These are phyloP conservation scores for Apamea monoglypha DNA, from an alignment of 2,888 invertebrate species.

Conservation along the genomic window DNA sequence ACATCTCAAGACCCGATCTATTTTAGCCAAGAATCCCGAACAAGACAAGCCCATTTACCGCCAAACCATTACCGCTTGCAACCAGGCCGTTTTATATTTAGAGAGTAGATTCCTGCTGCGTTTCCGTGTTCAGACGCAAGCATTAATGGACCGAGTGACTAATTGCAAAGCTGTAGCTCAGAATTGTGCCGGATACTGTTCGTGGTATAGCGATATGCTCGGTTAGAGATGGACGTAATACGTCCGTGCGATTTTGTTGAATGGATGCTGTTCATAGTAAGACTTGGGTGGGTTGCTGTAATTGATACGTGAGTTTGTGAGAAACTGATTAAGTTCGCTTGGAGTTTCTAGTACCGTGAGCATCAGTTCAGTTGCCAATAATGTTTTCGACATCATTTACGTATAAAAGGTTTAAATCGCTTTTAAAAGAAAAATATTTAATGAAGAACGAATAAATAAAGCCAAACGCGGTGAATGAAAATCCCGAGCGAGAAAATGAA, in stretches of 20 bases:
- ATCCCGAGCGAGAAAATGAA: constrained; percentile 35
- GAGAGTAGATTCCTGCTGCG: constrained; percentile 63
- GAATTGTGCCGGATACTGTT: constrained; percentile 74
- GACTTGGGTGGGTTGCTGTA: constrained; percentile 23
- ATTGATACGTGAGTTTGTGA: constrained; percentile 10
- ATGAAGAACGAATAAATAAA: constrained; percentile 33
- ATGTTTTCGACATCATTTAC: background rate
- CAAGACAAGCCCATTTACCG: constrained; percentile 60
- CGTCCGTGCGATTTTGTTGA: constrained; percentile 37
- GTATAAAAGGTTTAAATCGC: background rate
- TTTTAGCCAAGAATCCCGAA: constrained; percentile 51
- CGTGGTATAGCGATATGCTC: constrained; percentile 62
- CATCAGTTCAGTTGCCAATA: background rate
- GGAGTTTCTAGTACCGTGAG: background rate
- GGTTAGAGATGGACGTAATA: constrained; percentile 53
- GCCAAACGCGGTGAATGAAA: constrained; percentile 24
- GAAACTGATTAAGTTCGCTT: background rate
- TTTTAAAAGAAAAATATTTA: constrained; percentile 11
- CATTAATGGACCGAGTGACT: constrained; percentile 70
- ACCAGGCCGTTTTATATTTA: constrained; percentile 68
- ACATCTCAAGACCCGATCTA: constrained; percentile 44
- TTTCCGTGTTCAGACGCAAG: constrained; percentile 66
- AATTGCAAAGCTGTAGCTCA: constrained; percentile 70
- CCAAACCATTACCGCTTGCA: constrained; percentile 59
- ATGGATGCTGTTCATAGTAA: constrained; percentile 35